Base-by-base conservation (phyloP, 2,888 invertebrate species). In the Lypha dubia region DNA sequence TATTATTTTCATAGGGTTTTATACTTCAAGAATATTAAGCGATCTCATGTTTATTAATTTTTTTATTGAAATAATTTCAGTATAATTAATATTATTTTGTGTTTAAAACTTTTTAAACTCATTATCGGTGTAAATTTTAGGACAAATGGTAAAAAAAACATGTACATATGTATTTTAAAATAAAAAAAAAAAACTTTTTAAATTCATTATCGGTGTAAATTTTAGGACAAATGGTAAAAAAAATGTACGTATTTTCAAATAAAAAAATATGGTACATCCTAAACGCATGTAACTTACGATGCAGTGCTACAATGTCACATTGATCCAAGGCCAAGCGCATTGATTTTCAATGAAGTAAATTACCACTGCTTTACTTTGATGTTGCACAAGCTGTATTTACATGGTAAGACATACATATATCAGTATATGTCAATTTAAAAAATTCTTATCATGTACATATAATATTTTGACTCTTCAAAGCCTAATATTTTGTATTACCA, bases 1-100 rank as follows among this genome's bases (percentile, higher is more conserved):
- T 41, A n/a, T 41, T 35, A n/a, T 70, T 70, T 79, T 32, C 41
- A 62, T 70, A 63, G 62, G 60, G 51, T 77, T 60, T 60, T 51
- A 28, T n/a, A 15, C 49, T 20, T 13, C 28, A 11, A 51, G 9
- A 44, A 15, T 58, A 9, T 22, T 51, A 60, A 32, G 63, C 63
- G 32, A 38, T 49, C 13, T 60, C 13, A 46, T 46, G 15, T 62
- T 17, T 62, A 73, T 32, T 51, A 5, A 38, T 51, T n/a, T n/a
- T n/a, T n/a, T n/a, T n/a, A 58, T 56, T 65, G 53, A 65, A 79
- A 63, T 79, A 65, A 56, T 63, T 51, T 70, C 41, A 49, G 32
- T 17, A 56, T 56, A 46, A 62, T 63, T 53, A 63, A 71, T 70
- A 63, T 71, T 71, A 22, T 32, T 70, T 53, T n/a, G 24, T 35